Evolutionary conservation across 2,888 invertebrate species (phyloP).

Genomic region (Diarsia rubi): DNA sequence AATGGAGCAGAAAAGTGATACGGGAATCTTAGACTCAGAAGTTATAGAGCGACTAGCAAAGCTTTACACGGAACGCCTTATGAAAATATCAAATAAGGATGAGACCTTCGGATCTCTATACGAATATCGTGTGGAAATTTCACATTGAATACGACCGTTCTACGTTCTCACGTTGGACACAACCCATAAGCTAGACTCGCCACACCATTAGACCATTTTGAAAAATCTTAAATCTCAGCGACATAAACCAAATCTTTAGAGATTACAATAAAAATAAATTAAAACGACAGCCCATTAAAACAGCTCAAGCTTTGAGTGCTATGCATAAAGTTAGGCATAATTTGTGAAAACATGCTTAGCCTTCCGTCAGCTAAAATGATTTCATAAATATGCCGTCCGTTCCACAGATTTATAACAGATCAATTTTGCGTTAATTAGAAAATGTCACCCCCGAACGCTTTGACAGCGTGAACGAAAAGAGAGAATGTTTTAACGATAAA

Average conservation of each 20-base stretch:
- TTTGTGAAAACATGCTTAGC: conserved; percentile 56
- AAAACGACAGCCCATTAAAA: conserved; percentile 52
- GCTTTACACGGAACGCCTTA: not conserved
- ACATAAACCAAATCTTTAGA: conserved; percentile 23
- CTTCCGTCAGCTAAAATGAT: conserved; percentile 55
- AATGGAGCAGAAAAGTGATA: not conserved
- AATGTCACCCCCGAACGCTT: conserved; percentile 60
- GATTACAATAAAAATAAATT: conserved; percentile 51
- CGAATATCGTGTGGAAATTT: not conserved
- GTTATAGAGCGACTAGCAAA: not conserved
- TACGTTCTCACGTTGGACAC: no score
- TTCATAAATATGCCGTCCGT: conserved; percentile 51
- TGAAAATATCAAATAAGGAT: not conserved
- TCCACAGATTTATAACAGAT: conserved; percentile 58
- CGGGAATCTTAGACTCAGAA: not conserved
- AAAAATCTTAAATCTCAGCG: conserved; percentile 24
- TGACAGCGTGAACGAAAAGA: conserved; percentile 58
- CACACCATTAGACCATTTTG: not conserved
- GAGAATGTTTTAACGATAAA: conserved; percentile 32
- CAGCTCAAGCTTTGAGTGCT: conserved; percentile 42
- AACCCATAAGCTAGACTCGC: not conserved
- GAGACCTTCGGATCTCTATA: no score
- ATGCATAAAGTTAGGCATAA: conserved; percentile 55
- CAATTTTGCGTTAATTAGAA: conserved; percentile 62
- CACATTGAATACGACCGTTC: no score